Evolutionary conservation across 1,140 invertebrate species (phyloP).

Genomic region (Popillia japonica): DNA sequence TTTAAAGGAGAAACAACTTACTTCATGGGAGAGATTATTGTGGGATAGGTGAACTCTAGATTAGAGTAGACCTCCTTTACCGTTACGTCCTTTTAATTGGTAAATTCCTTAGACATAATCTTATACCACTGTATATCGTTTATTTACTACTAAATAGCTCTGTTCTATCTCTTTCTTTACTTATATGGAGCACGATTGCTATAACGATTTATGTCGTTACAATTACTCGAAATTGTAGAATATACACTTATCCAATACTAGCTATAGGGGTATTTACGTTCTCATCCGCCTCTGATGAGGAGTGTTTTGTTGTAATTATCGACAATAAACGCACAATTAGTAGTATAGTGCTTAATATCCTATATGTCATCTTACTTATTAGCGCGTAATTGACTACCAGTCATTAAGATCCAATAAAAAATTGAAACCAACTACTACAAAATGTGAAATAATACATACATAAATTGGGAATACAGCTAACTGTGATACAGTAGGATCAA

Average conservation of each 20-base stretch:
- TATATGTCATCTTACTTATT: not conserved
- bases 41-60: no score
- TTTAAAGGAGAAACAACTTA: no score
- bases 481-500: no score
- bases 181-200: no score
- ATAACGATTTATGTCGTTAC: not conserved
- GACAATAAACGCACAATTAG: not conserved
- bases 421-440: not conserved
- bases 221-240: not conserved
- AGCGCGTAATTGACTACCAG: not conserved
- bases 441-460: no score
- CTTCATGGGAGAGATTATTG: no score
- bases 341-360: not conserved
- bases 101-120: no score
- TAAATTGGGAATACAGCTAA: no score
- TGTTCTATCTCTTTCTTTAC: not conserved
- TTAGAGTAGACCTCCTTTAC: no score
- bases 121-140: no score
- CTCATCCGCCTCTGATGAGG: not conserved
- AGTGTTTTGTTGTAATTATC: conserved; percentile 14
- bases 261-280: not conserved
- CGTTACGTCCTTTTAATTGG: no score
- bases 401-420: not conserved
- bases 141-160: no score
- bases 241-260: not conserved